Evolutionary conservation across 2,113 vertebrate species (phyloP).

Genomic region (Microcebus jonahi): DNA sequence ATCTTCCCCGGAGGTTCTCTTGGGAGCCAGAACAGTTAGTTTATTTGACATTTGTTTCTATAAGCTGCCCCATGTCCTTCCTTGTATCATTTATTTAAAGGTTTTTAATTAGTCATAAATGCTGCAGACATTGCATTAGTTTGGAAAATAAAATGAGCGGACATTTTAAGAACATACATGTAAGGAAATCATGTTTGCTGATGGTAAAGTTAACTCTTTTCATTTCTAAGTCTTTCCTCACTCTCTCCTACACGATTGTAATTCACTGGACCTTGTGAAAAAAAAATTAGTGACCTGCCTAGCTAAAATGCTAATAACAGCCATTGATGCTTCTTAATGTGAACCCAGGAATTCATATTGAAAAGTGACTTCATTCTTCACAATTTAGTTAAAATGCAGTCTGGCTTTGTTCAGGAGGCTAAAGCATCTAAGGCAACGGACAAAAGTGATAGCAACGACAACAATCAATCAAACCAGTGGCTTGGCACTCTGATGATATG

Average conservation of each 20-base stretch:
- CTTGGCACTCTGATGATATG: background rate
- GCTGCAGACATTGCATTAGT: background rate
- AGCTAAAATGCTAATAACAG: background rate
- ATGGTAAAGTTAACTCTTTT: background rate
- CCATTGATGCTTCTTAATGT: slow-evolving; percentile 39
- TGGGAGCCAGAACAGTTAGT: background rate
- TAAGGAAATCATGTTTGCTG: background rate
- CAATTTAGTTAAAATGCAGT: slow-evolving; percentile 53
- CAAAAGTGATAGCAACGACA: background rate
- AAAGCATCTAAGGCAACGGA: background rate
- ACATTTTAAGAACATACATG: background rate
- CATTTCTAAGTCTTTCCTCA: slow-evolving; percentile 30
- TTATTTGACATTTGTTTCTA: slow-evolving; percentile 40
- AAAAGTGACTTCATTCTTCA: slow-evolving; percentile 58
- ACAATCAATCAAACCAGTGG: background rate
- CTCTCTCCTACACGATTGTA: background rate
- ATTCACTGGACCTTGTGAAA: background rate
- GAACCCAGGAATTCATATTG: slow-evolving; percentile 27
- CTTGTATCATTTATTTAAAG: background rate
- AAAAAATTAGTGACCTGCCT: background rate
- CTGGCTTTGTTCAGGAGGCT: slow-evolving; percentile 14
- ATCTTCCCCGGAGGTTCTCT: background rate
- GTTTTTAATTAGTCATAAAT: slow-evolving; percentile 39
- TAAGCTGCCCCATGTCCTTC: background rate
- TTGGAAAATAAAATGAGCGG: slow-evolving; percentile 2